A percentile compares a stretch with the other conserved stretches of the same genome.
Evolutionary conservation across 2,888 invertebrate species (phyloP).

Genomic region (Orchestes rusci): DNA sequence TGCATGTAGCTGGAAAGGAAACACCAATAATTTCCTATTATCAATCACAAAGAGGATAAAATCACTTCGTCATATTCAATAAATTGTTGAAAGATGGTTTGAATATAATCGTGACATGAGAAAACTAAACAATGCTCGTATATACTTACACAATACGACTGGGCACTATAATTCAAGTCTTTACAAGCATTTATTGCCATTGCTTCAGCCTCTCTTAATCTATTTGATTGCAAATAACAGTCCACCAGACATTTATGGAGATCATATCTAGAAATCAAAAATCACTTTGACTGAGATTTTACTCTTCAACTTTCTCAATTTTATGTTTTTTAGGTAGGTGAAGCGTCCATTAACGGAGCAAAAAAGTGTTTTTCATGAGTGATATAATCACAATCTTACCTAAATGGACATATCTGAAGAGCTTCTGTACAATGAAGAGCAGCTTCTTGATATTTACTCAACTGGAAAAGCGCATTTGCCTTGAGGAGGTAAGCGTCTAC

Average conservation of each 20-base stretch:
- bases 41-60: too few relatives aligned
- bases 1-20: conserved; percentile 65
- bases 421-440: conserved; percentile 61
- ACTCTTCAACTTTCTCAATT: too few relatives aligned
- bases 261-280: conserved; percentile 62
- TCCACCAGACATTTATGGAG: conserved; percentile 72
- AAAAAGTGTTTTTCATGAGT: neutral
- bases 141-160: conserved; percentile 64
- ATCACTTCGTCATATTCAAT: too few relatives aligned
- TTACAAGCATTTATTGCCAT: conserved; percentile 66
- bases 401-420: conserved; percentile 50
- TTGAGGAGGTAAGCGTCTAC: conserved; percentile 69
- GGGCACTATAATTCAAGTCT: conserved; percentile 62
- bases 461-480: conserved; percentile 58
- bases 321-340: too few relatives aligned
- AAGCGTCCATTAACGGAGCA: neutral
- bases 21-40: too few relatives aligned
- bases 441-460: conserved; percentile 61
- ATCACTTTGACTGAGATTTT: too few relatives aligned
- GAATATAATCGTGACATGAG: neutral
- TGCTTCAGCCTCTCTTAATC: conserved; percentile 64
- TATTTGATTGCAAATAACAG: conserved; percentile 60
- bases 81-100: neutral
- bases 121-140: neutral
- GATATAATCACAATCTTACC: conserved; percentile 28